These are phyloP conservation scores for Armadillidium nasatum DNA, from an alignment of 1,140 invertebrate genomes.

Conservation along the genomic window DNA sequence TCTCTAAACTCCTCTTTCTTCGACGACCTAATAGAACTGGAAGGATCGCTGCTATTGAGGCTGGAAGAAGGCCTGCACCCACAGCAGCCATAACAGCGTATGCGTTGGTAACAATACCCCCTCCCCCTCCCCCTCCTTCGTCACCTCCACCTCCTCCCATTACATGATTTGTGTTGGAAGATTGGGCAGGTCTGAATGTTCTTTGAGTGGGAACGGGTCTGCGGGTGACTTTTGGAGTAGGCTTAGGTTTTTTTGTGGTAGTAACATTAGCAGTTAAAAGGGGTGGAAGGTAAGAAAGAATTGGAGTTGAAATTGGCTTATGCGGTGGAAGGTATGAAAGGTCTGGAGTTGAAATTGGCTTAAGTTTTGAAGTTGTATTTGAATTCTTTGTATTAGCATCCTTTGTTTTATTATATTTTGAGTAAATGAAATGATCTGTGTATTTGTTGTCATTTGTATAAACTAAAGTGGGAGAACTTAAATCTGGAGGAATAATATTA, in stretches of 20 bases:
- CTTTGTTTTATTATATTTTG: neutral
- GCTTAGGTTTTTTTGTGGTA: no score
- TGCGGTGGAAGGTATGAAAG: neutral
- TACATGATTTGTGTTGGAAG: no score
- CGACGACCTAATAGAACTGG: constrained; percentile 28
- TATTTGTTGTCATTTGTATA: neutral
- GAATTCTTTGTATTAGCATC: neutral
- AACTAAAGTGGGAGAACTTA: neutral
- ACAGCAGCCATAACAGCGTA: constrained; percentile 29
- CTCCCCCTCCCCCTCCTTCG: neutral
- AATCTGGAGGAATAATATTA: neutral
- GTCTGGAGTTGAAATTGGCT: neutral
- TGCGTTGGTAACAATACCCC: constrained; percentile 14
- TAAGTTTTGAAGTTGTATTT: neutral
- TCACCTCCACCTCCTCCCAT: neutral
- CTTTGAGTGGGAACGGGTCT: no score
- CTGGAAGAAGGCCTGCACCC: constrained; percentile 27
- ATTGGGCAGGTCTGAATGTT: no score
- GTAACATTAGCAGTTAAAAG: no score
- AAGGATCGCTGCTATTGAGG: constrained; percentile 25
- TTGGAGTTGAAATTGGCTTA: neutral
- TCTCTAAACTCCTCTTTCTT: constrained; percentile 24
- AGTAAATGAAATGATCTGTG: neutral
- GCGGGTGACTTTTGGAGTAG: no score
- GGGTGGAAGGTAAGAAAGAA: neutral